Percentiles rank a stretch among this genome's conserved stretches.
Evolutionary conservation across 2,797 vertebrate species (phyloP).

Genomic region (Enteromius anoplus): DNA sequence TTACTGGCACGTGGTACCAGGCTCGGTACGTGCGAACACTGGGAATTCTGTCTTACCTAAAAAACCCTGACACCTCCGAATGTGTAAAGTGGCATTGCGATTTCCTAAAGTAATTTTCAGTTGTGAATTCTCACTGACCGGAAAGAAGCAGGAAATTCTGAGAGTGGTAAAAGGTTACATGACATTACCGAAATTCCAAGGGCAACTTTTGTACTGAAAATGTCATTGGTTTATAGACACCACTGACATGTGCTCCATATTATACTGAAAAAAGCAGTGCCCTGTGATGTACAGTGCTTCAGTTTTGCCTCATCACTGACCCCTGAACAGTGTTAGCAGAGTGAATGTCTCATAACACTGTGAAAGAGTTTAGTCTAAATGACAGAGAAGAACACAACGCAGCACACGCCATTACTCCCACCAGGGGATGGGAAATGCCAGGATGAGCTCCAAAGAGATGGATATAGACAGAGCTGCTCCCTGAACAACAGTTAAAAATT

Average conservation of each 20-base stretch:
- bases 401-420: conserved; percentile 43
- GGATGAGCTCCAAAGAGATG: conserved; percentile 19
- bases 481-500: conserved; percentile 51
- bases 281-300: neutral
- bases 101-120: neutral
- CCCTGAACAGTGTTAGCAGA: conserved; percentile 4
- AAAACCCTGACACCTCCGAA: neutral
- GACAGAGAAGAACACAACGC: conserved; percentile 20
- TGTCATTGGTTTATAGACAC: neutral
- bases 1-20: neutral
- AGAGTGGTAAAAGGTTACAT: neutral
- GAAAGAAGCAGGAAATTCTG: neutral
- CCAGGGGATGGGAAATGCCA: neutral
- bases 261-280: neutral
- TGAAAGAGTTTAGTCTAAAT: conserved; percentile 10
- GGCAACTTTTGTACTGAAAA: neutral
- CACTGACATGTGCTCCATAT: neutral
- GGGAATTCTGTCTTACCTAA: neutral
- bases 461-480: conserved; percentile 41
- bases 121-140: neutral
- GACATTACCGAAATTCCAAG: neutral
- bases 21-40: neutral
- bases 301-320: conserved; percentile 3
- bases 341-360: conserved; percentile 1
- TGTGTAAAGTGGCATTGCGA: conserved; percentile 17